These are phyloP conservation scores for Mylabris phalerata DNA, from an alignment of 1,140 invertebrate genomes.

Conservation along the genomic window DNA sequence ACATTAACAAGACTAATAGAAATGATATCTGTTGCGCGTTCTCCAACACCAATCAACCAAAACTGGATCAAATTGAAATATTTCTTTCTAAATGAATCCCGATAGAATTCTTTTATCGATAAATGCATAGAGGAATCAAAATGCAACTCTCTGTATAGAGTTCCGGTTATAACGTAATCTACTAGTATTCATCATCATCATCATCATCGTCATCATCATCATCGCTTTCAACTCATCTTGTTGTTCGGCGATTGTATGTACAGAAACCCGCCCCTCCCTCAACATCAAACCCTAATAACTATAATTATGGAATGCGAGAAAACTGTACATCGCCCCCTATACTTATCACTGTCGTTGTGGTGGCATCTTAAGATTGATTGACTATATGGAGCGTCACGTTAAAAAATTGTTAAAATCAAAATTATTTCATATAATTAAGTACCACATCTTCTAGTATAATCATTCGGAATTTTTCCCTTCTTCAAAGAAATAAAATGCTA, in stretches of 20 bases:
- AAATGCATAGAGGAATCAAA: neutral
- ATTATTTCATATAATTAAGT: too few species aligned
- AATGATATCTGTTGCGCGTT: slow-evolving; percentile 15
- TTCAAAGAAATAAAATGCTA: too few species aligned
- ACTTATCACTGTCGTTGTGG: slow-evolving; percentile 16
- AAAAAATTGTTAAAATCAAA: too few species aligned
- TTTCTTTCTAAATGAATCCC: too few species aligned
- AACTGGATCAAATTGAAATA: neutral
- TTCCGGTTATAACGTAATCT: neutral
- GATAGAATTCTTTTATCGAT: too few species aligned
- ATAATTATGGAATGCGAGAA: slow-evolving; percentile 21
- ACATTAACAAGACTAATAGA: slow-evolving; percentile 1
- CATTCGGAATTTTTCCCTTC: too few species aligned
- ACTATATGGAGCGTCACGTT: too few species aligned
- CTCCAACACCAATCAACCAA: slow-evolving; percentile 23
- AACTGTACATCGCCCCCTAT: slow-evolving; percentile 19
- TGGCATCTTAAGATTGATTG: neutral
- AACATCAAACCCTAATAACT: slow-evolving; percentile 9
- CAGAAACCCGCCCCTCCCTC: neutral
- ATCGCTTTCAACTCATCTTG: slow-evolving; percentile 6
- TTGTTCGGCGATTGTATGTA: neutral
- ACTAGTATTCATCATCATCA: too few species aligned
- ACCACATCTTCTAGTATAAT: too few species aligned
- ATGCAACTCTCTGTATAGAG: neutral
- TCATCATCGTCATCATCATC: neutral